A percentile compares a stretch with the other conserved stretches of the same genome.
Evolutionary conservation across 2,888 invertebrate species (phyloP).

Genomic region (Chydorus sphaericus): DNA sequence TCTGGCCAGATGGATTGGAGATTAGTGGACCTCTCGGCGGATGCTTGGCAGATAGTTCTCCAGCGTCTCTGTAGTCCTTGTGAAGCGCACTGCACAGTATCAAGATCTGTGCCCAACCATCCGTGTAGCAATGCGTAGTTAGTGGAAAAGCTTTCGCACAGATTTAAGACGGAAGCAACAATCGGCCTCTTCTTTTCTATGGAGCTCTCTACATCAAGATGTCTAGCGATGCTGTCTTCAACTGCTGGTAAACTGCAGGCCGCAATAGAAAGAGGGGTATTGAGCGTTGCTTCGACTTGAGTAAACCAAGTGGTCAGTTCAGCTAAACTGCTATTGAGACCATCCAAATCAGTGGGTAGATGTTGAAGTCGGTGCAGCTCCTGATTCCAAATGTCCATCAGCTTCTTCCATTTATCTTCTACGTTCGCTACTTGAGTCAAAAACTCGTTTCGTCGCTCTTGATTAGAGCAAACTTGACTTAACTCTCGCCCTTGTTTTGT

Average conservation of each 20-base stretch:
- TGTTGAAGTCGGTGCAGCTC: conserved; percentile 3
- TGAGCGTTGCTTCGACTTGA: conserved; percentile 51
- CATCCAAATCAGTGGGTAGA: conserved; percentile 8
- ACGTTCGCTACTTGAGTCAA: conserved; percentile 33
- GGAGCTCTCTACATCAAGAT: conserved; percentile 24
- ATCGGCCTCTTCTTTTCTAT: conserved; percentile 2
- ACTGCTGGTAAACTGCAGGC: conserved; percentile 46
- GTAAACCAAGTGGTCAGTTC: conserved; percentile 57
- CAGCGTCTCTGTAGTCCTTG: conserved; percentile 1
- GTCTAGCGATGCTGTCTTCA: conserved; percentile 50
- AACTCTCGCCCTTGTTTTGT: conserved; percentile 48
- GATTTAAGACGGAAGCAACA: conserved; percentile 1
- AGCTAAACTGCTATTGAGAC: conserved; percentile 51
- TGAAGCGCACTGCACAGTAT: conserved; percentile 3
- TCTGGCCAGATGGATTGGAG: conserved; percentile 9
- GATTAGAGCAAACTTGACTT: conserved; percentile 29
- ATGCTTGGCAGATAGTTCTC: background rate
- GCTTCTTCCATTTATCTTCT: background rate
- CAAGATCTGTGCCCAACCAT: conserved; percentile 8
- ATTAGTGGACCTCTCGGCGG: background rate
- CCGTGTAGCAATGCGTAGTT: conserved; percentile 10
- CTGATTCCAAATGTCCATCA: background rate
- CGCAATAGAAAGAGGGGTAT: conserved; percentile 51
- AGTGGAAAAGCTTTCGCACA: conserved; percentile 3
- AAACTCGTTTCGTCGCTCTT: conserved; percentile 23